A percentile compares a stretch with the other conserved stretches of the same genome.
Evolutionary conservation across 2,113 vertebrate genomes (phyloP).

Genomic region (Pyrgilauda ruficollis): DNA sequence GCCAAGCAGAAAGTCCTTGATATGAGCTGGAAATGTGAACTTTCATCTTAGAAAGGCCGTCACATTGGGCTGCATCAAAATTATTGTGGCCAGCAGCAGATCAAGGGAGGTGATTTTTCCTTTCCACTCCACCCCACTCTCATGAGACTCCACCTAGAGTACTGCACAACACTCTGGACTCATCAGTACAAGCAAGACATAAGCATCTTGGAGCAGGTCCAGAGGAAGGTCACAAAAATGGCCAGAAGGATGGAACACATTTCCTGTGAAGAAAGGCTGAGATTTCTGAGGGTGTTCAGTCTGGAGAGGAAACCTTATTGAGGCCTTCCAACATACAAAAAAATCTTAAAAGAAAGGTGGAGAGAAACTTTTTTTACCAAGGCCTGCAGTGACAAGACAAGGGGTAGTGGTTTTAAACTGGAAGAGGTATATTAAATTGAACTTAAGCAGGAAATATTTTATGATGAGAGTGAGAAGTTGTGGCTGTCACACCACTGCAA

Average conservation of each 20-base stretch:
- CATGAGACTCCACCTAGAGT: not conserved
- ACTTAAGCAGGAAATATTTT: not conserved
- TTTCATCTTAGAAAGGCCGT: not conserved
- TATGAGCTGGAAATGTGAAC: not conserved
- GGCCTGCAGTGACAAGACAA: not conserved
- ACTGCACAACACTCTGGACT: not conserved
- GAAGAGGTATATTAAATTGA: not conserved
- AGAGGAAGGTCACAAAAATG: not conserved
- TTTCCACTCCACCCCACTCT: not conserved
- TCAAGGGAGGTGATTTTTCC: not conserved
- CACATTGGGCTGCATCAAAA: not conserved
- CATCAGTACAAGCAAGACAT: not conserved
- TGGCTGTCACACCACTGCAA: not conserved
- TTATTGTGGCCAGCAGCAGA: not conserved
- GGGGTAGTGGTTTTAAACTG: not conserved
- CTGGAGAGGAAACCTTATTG: not conserved
- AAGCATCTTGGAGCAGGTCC: not conserved
- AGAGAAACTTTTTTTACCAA: not conserved
- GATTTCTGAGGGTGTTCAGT: not conserved
- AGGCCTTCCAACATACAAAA: not conserved
- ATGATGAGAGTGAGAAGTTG: not conserved
- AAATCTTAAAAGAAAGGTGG: not conserved
- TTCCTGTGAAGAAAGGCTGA: not conserved
- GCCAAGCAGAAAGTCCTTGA: not conserved
- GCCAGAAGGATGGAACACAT: not conserved